Evolutionary conservation across 2,797 vertebrate species (phyloP).

Genomic region (Pipistrellus pygmaeus): DNA sequence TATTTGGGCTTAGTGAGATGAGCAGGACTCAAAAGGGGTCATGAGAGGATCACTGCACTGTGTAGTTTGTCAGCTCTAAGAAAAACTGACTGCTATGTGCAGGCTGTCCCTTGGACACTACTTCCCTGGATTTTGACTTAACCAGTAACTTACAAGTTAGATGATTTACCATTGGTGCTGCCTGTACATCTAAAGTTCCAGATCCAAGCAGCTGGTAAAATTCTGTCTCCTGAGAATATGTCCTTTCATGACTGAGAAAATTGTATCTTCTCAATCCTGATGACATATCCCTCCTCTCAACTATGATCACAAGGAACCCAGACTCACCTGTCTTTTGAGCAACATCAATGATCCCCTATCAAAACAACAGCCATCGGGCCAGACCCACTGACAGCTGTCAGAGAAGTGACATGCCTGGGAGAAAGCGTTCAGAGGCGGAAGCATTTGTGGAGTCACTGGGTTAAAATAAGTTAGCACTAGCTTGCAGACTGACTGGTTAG

Average conservation of each 20-base stretch:
- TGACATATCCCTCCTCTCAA: neutral
- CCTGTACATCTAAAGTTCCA: neutral
- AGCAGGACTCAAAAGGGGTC: neutral
- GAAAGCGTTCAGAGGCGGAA: neutral
- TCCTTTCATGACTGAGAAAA: neutral
- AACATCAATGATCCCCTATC: neutral
- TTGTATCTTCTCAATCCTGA: neutral
- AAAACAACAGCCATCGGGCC: neutral
- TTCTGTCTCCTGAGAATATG: neutral
- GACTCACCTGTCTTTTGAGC: neutral
- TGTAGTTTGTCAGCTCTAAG: neutral
- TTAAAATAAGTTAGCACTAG: slow-evolving; percentile 39
- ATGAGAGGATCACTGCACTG: neutral
- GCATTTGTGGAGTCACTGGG: neutral
- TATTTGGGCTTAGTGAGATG: neutral
- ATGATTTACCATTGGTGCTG: neutral
- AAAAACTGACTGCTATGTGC: neutral
- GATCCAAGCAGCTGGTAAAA: neutral
- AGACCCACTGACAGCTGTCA: neutral
- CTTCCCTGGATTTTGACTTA: neutral
- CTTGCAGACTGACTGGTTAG: neutral
- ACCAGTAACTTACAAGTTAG: neutral
- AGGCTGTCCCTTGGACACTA: neutral
- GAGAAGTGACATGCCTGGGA: neutral
- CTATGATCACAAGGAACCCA: neutral